These are phyloP conservation scores for Idris sp. DNA, from an alignment of 1,140 invertebrate genomes.

Conservation along the genomic window DNA sequence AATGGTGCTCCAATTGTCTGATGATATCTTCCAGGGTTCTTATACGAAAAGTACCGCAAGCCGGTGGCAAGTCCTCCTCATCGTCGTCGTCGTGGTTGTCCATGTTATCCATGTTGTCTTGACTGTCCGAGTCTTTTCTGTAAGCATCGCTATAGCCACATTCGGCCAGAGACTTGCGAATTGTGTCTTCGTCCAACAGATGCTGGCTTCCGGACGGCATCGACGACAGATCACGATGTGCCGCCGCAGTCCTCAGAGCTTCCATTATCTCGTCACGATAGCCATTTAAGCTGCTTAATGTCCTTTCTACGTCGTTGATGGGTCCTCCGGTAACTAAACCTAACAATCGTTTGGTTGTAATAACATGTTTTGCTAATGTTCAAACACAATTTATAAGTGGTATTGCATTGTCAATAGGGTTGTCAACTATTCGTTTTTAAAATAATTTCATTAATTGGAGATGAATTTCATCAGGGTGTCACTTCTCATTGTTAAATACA, in stretches of 20 bases:
- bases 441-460: too few relatives aligned
- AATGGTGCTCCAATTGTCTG: slow-evolving; percentile 92
- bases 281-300: slow-evolving; percentile 91
- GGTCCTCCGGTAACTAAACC: slow-evolving; percentile 79
- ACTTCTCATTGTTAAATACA: too few relatives aligned
- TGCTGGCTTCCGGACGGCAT: slow-evolving; percentile 81
- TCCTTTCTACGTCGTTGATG: slow-evolving; percentile 88
- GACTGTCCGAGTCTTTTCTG: slow-evolving; percentile 79
- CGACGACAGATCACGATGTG: slow-evolving; percentile 81
- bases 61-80: slow-evolving; percentile 83
- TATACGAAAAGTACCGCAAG: slow-evolving; percentile 88
- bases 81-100: slow-evolving; percentile 81
- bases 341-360: slow-evolving; percentile 60
- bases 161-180: slow-evolving; percentile 83
- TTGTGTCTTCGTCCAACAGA: slow-evolving; percentile 81
- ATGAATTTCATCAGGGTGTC: too few relatives aligned
- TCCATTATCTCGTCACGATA: slow-evolving; percentile 95
- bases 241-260: slow-evolving; percentile 88
- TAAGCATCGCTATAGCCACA: slow-evolving; percentile 81
- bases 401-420: slow-evolving; percentile 54
- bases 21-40: slow-evolving; percentile 94
- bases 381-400: slow-evolving; percentile 26
- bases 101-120: slow-evolving; percentile 78
- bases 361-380: not conserved
- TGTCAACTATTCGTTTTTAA: slow-evolving; percentile 34